Conservation (phyloP, 2,797 vertebrate species). For the Tamandua tetradactyla region DNA sequence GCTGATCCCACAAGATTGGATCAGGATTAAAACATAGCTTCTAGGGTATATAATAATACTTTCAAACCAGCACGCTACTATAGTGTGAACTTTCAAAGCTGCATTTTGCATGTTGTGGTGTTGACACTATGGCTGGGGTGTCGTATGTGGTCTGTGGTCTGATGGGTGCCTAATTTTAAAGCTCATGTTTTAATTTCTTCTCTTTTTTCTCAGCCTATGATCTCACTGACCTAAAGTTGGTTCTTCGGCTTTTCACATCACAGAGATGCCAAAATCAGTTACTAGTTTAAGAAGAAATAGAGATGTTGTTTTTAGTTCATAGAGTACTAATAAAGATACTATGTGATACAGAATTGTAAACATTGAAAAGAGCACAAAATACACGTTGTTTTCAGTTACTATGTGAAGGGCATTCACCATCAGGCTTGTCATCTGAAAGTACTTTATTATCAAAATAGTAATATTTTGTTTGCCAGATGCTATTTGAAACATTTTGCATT, state of each 20-base stretch:
- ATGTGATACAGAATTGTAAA: not conserved
- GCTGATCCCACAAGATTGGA: too few species aligned
- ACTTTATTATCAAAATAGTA: not conserved
- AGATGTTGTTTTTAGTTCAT: not conserved
- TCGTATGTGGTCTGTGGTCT: not conserved
- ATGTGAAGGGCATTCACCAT: not conserved
- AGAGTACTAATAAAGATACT: not conserved
- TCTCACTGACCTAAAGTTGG: not conserved
- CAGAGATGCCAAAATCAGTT: not conserved
- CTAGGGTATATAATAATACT: too few species aligned
- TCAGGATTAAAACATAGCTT: too few species aligned
- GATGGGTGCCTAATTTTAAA: slow-evolving; percentile 2
- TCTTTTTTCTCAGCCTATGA: not conserved
- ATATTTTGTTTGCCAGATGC: not conserved
- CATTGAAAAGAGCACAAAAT: not conserved
- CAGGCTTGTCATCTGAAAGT: not conserved
- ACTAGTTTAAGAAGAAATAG: slow-evolving; percentile 2
- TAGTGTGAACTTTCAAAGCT: too few species aligned
- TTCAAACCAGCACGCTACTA: too few species aligned
- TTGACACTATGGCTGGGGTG: not conserved
- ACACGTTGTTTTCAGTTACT: not conserved
- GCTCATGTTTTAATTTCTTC: not conserved
- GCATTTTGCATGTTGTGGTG: too few species aligned
- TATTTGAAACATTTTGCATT: not conserved
- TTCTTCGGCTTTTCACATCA: not conserved